Conservation (phyloP, 2,113 vertebrate species). For the Paradoxurus hermaphroditus region DNA sequence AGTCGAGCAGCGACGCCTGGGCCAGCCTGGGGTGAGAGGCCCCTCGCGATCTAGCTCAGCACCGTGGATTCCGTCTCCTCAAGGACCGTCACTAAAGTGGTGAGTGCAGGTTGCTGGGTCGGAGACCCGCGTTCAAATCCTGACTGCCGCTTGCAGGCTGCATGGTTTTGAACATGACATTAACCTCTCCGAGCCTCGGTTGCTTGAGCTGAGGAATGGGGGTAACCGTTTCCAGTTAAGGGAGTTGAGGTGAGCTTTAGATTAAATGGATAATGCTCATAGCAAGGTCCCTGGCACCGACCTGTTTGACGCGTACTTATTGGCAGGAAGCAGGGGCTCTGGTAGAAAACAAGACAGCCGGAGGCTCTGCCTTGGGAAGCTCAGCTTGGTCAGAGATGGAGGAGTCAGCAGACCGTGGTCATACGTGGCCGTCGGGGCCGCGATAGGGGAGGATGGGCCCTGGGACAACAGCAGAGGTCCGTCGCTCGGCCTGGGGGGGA, state of each 20-base stretch:
- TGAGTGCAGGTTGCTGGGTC: neutral
- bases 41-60: neutral
- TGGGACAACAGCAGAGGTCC: neutral
- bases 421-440: accelerated
- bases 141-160: neutral
- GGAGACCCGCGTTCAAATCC: neutral
- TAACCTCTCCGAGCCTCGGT: neutral
- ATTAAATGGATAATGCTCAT: neutral
- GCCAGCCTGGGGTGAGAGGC: neutral
- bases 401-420: neutral
- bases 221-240: neutral
- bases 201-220: neutral
- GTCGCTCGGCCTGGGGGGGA: neutral
- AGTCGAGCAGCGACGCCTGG: neutral
- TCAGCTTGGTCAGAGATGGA: neutral
- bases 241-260: neutral
- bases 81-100: neutral
- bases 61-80: accelerated
- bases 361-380: neutral
- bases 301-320: neutral
- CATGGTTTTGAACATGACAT: neutral
- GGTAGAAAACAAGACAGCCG: neutral
- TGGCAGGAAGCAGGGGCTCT: neutral
- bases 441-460: neutral
- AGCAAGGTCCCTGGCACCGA: neutral